These are phyloP conservation scores for Tiliqua scincoides DNA, from an alignment of 2,113 vertebrate genomes.

Conservation along the genomic window DNA sequence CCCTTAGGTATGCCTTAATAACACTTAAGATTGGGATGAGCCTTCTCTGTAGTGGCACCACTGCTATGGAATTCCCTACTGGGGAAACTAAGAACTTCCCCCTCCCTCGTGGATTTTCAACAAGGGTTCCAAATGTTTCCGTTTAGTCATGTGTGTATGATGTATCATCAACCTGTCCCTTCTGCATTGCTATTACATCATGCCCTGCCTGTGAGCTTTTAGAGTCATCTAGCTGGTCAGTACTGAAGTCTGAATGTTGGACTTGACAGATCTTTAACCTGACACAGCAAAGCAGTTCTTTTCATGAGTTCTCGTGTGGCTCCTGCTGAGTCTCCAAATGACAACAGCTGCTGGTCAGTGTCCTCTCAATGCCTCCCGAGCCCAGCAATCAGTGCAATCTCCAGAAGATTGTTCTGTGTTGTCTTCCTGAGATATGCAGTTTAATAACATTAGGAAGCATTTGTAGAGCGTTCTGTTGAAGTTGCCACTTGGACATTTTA, in stretches of 20 bases:
- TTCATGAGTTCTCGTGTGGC: not conserved
- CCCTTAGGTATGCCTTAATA: no score
- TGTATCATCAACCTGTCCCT: no score
- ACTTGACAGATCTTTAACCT: not conserved
- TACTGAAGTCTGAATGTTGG: no score
- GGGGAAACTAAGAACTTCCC: no score
- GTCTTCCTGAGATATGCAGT: conserved; percentile 72
- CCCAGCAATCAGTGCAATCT: conserved; percentile 66
- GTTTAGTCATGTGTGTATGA: no score
- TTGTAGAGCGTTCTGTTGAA: conserved; percentile 60
- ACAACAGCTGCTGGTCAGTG: conserved; percentile 14
- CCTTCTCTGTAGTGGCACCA: no score
- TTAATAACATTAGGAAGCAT: conserved; percentile 66
- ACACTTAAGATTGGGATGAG: no score
- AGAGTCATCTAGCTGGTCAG: no score
- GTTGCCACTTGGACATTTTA: conserved; percentile 55
- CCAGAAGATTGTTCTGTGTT: conserved; percentile 8
- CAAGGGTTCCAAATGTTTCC: no score
- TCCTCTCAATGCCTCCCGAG: conserved; percentile 71
- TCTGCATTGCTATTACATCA: not conserved
- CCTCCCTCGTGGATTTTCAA: no score
- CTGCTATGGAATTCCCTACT: no score
- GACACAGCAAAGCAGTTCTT: not conserved
- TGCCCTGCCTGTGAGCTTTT: no score
- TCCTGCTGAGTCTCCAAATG: conserved; percentile 34